These are phyloP conservation scores for Drosophila saltans DNA, from an alignment of 1,140 invertebrate species.

Conservation along the genomic window DNA sequence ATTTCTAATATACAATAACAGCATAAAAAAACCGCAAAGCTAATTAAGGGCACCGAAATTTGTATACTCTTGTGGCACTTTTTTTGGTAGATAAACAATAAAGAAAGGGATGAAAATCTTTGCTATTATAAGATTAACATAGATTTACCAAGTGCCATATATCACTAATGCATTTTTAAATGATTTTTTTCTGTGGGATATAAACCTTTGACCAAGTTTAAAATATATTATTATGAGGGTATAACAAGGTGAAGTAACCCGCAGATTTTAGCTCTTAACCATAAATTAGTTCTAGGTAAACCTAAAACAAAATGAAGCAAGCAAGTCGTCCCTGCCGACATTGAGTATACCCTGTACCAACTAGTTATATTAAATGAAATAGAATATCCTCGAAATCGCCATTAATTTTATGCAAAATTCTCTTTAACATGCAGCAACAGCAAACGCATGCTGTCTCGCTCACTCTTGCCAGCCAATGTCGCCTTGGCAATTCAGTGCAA, in stretches of 20 bases:
- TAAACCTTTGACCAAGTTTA: constrained; percentile 1
- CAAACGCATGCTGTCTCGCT: no score
- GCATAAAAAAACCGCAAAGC: neutral
- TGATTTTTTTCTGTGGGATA: neutral
- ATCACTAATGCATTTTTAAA: neutral
- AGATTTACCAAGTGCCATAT: neutral
- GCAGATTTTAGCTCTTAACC: constrained; percentile 56
- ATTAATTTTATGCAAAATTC: no score
- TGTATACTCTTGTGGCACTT: neutral
- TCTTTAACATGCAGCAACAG: no score
- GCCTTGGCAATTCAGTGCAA: no score
- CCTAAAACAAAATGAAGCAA: constrained; percentile 28
- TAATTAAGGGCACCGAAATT: neutral
- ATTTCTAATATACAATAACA: constrained; percentile 44
- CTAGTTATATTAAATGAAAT: no score
- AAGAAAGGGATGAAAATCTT: no score
- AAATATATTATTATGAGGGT: neutral
- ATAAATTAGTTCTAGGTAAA: constrained; percentile 68
- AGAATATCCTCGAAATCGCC: no score
- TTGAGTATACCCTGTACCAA: no score
- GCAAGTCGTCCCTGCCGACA: no score
- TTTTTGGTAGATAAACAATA: no score
- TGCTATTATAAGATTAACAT: no score
- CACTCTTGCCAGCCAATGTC: no score
- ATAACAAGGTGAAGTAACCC: constrained; percentile 18